Conservation (phyloP, 2,113 vertebrate species). For the Haemorhous mexicanus region DNA sequence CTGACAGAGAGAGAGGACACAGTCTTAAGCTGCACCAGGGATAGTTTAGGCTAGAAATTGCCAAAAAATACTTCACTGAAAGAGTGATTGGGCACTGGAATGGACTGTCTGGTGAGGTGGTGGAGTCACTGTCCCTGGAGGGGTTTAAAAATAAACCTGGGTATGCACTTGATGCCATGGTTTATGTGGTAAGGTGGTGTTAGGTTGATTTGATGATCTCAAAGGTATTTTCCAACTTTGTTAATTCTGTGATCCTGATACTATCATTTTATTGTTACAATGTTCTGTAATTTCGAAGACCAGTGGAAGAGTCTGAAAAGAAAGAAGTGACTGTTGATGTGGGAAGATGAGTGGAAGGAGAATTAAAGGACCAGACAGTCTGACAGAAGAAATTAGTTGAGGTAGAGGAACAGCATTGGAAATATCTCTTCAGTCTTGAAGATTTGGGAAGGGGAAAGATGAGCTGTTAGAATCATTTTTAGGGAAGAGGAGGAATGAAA, state of each 20-base stretch:
- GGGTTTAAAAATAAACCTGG: not conserved
- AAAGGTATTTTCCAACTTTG: not conserved
- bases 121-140: not conserved
- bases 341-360: not conserved
- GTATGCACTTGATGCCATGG: too few relatives aligned
- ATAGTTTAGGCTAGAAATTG: not conserved
- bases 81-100: not conserved
- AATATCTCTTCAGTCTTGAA: not conserved
- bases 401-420: not conserved
- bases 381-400: not conserved
- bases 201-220: not conserved
- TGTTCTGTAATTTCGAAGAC: not conserved
- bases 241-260: not conserved
- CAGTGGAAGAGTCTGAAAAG: not conserved
- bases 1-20: not conserved
- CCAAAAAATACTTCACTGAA: not conserved
- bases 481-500: not conserved
- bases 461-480: not conserved
- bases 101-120: not conserved
- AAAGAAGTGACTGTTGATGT: not conserved
- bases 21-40: not conserved
- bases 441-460: not conserved
- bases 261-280: not conserved
- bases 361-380: not conserved
- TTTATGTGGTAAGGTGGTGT: not conserved